A percentile compares a stretch with the other conserved stretches of the same genome.
These are phyloP conservation scores for Psittacus erithacus DNA, from an alignment of 2,113 vertebrate genomes.

Conservation along the genomic window DNA sequence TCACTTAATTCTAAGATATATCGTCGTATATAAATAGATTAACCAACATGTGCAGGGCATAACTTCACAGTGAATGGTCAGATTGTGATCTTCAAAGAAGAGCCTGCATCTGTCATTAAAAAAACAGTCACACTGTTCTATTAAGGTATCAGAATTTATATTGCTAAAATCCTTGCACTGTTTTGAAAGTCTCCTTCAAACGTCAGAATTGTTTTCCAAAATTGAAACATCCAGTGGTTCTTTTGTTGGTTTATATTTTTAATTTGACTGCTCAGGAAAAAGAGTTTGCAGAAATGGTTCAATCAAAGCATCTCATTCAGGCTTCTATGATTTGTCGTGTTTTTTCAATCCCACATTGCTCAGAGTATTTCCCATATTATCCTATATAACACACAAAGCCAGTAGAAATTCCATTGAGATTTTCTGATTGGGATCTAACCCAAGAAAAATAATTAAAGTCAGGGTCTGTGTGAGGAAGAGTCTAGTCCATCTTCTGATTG, in stretches of 20 bases:
- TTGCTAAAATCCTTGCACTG: not conserved
- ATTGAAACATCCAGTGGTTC: not conserved
- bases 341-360: not conserved
- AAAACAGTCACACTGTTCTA: not conserved
- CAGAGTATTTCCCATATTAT: not conserved
- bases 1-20: not conserved
- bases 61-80: not conserved
- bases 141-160: not conserved
- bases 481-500: not conserved
- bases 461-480: not conserved
- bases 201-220: not conserved
- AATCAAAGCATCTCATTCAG: not conserved
- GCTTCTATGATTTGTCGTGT: not conserved
- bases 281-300: not conserved
- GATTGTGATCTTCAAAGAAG: not conserved
- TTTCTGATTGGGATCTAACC: not conserved
- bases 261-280: not conserved
- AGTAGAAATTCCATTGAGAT: not conserved
- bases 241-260: not conserved
- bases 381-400: not conserved
- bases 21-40: not conserved
- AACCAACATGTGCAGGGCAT: not conserved
- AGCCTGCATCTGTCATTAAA: not conserved
- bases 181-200: not conserved
- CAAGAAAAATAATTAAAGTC: not conserved